phyloP scores from a whole-genome alignment of 2,113 vertebrate species.

The Collichthys lucidus region DNA sequence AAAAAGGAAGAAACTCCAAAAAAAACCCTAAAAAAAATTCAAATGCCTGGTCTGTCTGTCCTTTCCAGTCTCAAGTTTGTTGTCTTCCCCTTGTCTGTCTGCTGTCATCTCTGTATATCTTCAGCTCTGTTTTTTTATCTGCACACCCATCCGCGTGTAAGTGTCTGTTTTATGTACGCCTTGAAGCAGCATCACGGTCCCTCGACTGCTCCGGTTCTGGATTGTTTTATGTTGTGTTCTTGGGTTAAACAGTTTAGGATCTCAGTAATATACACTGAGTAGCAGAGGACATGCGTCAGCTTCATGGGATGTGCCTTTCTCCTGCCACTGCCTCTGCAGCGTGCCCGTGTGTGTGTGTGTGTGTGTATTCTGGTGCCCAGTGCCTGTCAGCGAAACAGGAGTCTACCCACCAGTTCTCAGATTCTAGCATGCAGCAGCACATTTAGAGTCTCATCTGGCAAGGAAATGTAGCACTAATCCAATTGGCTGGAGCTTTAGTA shows the following conservation, averaged over 20 bases:
- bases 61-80: neutral
- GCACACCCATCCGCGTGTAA: neutral
- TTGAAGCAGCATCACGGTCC: neutral
- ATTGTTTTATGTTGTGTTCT: slow-evolving; percentile 38
- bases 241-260: slow-evolving; percentile 52
- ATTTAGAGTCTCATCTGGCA: slow-evolving; percentile 71
- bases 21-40: neutral
- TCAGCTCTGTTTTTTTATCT: neutral
- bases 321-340: slow-evolving; percentile 32
- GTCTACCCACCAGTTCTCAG: slow-evolving; percentile 65
- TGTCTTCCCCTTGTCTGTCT: neutral
- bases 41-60: neutral
- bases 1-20: too few species aligned
- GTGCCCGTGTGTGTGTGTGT: too few species aligned
- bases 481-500: slow-evolving; percentile 77
- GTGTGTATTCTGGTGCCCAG: slow-evolving; percentile 47
- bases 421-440: slow-evolving; percentile 77
- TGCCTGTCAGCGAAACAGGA: slow-evolving; percentile 70
- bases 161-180: slow-evolving; percentile 46
- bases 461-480: slow-evolving; percentile 75
- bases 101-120: slow-evolving; percentile 1
- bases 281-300: slow-evolving; percentile 11
- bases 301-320: slow-evolving; percentile 25
- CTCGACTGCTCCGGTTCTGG: slow-evolving; percentile 17
- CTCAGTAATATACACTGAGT: slow-evolving; percentile 11